A percentile compares a stretch with the other conserved stretches of the same genome.
These are phyloP conservation scores for Marmota monax DNA, from an alignment of 2,113 vertebrate species.

Conservation along the genomic window DNA sequence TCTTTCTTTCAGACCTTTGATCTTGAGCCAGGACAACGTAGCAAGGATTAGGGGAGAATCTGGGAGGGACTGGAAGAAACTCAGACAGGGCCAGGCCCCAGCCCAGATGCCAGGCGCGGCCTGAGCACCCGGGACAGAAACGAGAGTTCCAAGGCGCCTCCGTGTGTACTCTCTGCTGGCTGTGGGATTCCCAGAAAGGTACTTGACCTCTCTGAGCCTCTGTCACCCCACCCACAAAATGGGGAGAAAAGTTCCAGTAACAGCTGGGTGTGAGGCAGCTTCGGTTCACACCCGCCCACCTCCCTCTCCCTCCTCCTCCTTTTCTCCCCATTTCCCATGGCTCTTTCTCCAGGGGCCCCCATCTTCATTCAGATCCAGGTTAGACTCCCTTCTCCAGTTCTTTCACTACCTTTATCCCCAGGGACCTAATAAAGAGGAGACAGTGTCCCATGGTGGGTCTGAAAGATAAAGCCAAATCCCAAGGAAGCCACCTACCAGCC, in stretches of 20 bases:
- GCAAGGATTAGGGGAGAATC: slow-evolving; percentile 40
- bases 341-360: not conserved
- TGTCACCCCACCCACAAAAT: not conserved
- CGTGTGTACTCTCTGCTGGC: not conserved
- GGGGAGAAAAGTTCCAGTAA: not conserved
- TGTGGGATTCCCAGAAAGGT: not conserved
- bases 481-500: not conserved
- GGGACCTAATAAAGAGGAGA: not conserved
- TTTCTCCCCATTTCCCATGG: not conserved
- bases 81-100: not conserved
- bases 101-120: not conserved
- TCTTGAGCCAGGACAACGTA: not conserved
- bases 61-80: not conserved
- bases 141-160: too few species aligned
- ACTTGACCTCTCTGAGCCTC: not conserved
- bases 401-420: not conserved
- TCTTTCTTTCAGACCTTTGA: not conserved
- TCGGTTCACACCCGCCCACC: accelerated
- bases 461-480: not conserved
- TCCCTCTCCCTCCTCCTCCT: accelerated
- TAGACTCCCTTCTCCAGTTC: not conserved
- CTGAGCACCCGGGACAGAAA: not conserved
- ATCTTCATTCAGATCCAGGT: not conserved
- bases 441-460: not conserved
- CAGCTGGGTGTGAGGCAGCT: not conserved